Evolutionary conservation across 2,888 invertebrate genomes (phyloP).

Genomic region (Dysmachus trigonus): DNA sequence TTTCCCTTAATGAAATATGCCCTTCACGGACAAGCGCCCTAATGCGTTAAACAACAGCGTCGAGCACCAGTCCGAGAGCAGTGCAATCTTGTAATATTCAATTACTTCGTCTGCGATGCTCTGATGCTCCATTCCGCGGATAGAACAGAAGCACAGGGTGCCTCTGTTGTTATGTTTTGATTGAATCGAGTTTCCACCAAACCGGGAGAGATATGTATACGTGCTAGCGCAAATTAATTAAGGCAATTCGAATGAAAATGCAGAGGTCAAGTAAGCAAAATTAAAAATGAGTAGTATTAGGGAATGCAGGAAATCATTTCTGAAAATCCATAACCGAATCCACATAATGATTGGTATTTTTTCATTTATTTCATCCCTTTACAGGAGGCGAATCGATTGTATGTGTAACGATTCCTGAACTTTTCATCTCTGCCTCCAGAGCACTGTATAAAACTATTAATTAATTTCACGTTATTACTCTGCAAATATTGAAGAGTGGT

Average conservation of each 20-base stretch:
- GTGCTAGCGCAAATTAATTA: neutral
- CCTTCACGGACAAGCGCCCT: neutral
- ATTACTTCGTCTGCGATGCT: neutral
- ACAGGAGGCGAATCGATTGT: neutral
- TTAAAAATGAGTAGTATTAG: neutral
- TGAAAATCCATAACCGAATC: neutral
- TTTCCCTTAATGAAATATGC: neutral
- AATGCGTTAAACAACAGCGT: constrained; percentile 12
- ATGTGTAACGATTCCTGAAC: neutral
- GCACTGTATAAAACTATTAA: neutral
- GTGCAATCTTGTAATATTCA: constrained; percentile 10
- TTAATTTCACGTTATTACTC: neutral
- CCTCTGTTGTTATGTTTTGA: neutral
- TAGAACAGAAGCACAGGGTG: neutral
- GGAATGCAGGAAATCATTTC: neutral
- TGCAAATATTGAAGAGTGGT: neutral
- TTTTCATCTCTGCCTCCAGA: neutral
- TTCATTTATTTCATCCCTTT: neutral
- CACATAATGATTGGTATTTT: neutral
- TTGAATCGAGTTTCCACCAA: neutral
- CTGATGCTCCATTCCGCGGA: neutral
- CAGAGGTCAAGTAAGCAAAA: neutral
- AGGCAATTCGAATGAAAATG: neutral
- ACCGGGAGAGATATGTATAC: neutral
- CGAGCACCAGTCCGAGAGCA: neutral